Percentiles rank a stretch among this genome's conserved stretches.
Conservation (phyloP, 2,797 vertebrate species). For the Notolepis coatsorum region DNA sequence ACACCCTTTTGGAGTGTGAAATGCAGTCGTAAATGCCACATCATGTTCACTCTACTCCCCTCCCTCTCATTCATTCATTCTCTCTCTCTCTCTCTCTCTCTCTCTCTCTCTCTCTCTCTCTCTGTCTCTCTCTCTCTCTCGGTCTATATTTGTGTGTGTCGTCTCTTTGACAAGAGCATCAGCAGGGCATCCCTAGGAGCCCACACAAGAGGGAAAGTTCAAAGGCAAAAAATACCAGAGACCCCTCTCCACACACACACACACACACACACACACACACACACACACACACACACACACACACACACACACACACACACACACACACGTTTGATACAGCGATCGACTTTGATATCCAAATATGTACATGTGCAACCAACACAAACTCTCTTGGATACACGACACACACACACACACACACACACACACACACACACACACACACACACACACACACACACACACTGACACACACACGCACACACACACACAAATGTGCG, state of each 20-base stretch:
- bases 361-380: conserved; percentile 66
- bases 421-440: too few species aligned
- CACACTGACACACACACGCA: too few species aligned
- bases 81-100: conserved; percentile 14
- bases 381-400: conserved; percentile 63
- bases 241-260: conserved; percentile 23
- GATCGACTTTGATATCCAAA: conserved; percentile 73
- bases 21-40: conserved; percentile 20
- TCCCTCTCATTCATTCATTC: conserved; percentile 38
- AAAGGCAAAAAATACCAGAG: conserved; percentile 58
- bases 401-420: too few species aligned
- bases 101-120: conserved; percentile 13
- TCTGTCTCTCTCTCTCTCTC: conserved; percentile 37
- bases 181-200: conserved; percentile 62
- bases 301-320: conserved; percentile 9
- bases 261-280: conserved; percentile 56
- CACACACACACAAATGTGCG: too few species aligned
- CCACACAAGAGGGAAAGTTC: conserved; percentile 73
- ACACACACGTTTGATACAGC: not conserved
- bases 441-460: too few species aligned
- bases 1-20: conserved; percentile 35
- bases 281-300: conserved; percentile 3
- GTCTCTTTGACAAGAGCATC: conserved; percentile 42
- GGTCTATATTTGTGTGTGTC: too few species aligned
- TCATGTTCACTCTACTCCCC: conserved; percentile 13